phyloP scores from a whole-genome alignment of 2,888 invertebrate genomes.

The Philereme vetulata region DNA sequence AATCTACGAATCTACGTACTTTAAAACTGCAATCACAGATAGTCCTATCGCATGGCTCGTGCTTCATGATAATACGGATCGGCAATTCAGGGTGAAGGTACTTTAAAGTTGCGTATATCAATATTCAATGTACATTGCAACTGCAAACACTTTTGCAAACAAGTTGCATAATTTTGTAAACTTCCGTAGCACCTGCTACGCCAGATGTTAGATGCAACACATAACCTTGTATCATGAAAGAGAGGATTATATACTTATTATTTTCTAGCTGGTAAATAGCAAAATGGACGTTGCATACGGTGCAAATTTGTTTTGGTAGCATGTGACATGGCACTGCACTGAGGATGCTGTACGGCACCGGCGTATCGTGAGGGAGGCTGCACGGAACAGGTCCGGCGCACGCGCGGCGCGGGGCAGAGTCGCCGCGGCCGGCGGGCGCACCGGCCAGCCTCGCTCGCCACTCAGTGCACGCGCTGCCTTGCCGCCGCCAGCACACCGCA shows the following conservation, averaged over 20 bases:
- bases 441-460: constrained; percentile 52
- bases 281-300: no score
- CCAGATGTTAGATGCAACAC: no score
- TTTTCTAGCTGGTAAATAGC: no score
- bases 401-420: constrained; percentile 75
- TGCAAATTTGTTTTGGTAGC: not conserved
- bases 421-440: constrained; percentile 60
- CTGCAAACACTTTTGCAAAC: not conserved
- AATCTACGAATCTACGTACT: no score
- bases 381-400: constrained; percentile 76
- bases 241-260: no score
- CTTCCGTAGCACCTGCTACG: not conserved
- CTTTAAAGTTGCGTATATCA: constrained; percentile 1
- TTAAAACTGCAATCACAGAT: no score
- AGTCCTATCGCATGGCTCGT: constrained; percentile 4
- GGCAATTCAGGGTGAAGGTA: constrained; percentile 2
- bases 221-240: no score
- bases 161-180: no score
- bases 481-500: constrained; percentile 62
- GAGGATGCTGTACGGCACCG: not conserved
- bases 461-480: constrained; percentile 79
- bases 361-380: constrained; percentile 58
- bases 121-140: not conserved
- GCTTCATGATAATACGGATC: constrained; percentile 3
- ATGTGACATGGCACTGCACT: not conserved